Evolutionary conservation across 2,113 vertebrate genomes (phyloP).

Genomic region (Gallinago paraguaiae): DNA sequence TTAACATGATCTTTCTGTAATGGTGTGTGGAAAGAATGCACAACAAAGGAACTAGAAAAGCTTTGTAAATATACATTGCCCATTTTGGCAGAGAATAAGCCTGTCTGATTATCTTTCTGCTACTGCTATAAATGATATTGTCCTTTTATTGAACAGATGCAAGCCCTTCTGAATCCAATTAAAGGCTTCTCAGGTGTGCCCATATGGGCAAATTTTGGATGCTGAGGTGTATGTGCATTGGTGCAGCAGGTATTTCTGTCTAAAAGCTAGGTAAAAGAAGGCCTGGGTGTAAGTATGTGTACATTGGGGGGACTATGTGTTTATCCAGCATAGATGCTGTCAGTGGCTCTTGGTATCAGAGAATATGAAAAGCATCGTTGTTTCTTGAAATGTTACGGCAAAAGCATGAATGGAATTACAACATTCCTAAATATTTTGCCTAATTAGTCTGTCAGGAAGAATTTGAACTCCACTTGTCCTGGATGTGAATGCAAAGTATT

Average conservation of each 20-base stretch:
- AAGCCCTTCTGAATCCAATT: not conserved
- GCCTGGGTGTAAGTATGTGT: not conserved
- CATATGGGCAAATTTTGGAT: not conserved
- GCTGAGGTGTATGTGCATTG: not conserved
- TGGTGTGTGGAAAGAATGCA: not conserved
- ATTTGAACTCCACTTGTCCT: constrained; percentile 56
- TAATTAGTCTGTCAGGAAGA: constrained; percentile 60
- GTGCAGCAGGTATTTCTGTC: not conserved
- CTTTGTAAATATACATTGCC: constrained; percentile 30
- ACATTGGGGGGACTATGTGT: not conserved
- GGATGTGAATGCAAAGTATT: constrained; percentile 19
- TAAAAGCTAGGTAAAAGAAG: not conserved
- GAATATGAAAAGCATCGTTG: constrained; percentile 1
- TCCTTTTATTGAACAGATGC: not conserved
- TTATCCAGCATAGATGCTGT: not conserved
- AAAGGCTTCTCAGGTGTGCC: constrained; percentile 4
- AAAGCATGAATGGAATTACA: constrained; percentile 32
- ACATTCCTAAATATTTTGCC: constrained; percentile 57
- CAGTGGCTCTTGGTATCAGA: not conserved
- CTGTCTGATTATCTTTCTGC: not conserved
- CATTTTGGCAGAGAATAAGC: constrained; percentile 11
- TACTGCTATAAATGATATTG: not conserved
- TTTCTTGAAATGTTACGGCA: constrained; percentile 25
- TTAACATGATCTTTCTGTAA: constrained; percentile 25
- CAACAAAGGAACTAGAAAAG: not conserved